Conservation (phyloP, 2,797 vertebrate genomes). For the Orientallactaga sibirica region DNA sequence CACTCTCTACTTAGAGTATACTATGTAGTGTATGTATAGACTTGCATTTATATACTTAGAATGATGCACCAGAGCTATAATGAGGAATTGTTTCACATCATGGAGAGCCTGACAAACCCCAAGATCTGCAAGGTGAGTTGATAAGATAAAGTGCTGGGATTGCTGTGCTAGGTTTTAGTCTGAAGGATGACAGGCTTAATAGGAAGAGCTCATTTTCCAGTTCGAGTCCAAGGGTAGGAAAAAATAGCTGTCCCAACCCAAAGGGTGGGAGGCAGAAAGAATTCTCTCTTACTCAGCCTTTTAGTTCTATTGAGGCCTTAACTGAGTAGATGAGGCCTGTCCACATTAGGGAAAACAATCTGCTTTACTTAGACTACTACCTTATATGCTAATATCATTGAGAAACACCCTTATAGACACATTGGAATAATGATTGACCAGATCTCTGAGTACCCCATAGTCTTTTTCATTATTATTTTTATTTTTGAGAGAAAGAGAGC, state of each 20-base stretch:
- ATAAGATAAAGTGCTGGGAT: not conserved
- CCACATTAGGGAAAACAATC: not conserved
- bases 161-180: not conserved
- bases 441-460: not conserved
- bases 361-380: not conserved
- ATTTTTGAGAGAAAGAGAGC: no score
- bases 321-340: no score
- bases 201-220: conserved; percentile 8
- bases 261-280: conserved; percentile 9
- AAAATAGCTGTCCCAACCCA: not conserved
- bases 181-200: not conserved
- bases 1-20: no score
- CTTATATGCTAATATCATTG: conserved; percentile 19
- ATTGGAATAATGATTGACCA: conserved; percentile 6
- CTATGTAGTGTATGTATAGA: no score
- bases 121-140: not conserved
- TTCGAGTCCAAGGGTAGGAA: conserved; percentile 3
- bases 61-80: no score
- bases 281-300: conserved; percentile 18
- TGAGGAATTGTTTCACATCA: conserved; percentile 33
- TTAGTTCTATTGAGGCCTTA: not conserved
- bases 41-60: no score
- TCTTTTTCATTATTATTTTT: not conserved
- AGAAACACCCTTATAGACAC: conserved; percentile 14
- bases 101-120: not conserved